A percentile compares a stretch with the other conserved stretches of the same genome.
phyloP scores from a whole-genome alignment of 2,797 vertebrate species.

The Neomorphus geoffroyi region DNA sequence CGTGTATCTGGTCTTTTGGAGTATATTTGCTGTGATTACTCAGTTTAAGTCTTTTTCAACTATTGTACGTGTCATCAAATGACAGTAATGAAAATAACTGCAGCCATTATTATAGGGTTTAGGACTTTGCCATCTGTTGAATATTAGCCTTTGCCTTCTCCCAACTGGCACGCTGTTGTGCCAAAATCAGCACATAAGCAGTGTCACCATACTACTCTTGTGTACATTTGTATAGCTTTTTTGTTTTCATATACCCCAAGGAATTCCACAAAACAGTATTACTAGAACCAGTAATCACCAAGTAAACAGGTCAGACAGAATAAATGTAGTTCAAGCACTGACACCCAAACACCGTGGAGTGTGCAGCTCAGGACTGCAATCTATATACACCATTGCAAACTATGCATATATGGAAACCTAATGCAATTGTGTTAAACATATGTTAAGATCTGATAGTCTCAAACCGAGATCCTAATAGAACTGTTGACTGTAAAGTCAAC shows the following conservation, averaged over 20 bases:
- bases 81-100: constrained; percentile 75
- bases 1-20: constrained; percentile 72
- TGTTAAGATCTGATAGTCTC: background rate
- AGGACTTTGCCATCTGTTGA: constrained; percentile 77
- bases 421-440: background rate
- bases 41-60: constrained; percentile 70
- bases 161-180: constrained; percentile 57
- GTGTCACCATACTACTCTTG: background rate
- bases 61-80: constrained; percentile 64
- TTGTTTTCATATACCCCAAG: background rate
- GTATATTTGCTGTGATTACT: constrained; percentile 71
- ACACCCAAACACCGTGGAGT: background rate
- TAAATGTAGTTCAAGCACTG: background rate
- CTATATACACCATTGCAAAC: background rate
- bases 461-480: background rate
- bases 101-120: constrained; percentile 72
- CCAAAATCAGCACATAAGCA: constrained; percentile 32
- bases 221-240: background rate
- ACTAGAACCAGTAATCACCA: background rate
- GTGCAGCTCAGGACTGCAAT: background rate
- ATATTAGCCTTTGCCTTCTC: constrained; percentile 76
- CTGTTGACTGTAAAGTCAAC: background rate
- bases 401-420: background rate
- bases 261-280: background rate
- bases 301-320: background rate